These are phyloP conservation scores for Acronicta leporina DNA, from an alignment of 2,888 invertebrate genomes.

Conservation along the genomic window DNA sequence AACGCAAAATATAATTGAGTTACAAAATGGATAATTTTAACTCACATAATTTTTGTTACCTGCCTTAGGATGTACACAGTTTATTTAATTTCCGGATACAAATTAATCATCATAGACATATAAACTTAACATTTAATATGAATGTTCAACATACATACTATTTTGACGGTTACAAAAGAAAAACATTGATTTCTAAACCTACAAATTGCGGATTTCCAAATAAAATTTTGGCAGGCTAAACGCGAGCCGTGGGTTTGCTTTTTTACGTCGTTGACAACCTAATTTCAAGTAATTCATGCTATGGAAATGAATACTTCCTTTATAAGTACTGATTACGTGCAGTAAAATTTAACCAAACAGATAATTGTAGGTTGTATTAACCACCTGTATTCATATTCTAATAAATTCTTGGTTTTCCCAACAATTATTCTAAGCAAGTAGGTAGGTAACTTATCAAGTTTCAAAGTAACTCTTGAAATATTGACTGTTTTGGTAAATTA, in stretches of 20 bases:
- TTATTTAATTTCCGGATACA: too few relatives aligned
- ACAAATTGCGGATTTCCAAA: too few relatives aligned
- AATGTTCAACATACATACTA: too few relatives aligned
- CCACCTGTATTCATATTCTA: constrained; percentile 23
- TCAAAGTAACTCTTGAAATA: constrained; percentile 48
- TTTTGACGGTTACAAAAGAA: too few relatives aligned
- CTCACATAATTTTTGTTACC: too few relatives aligned
- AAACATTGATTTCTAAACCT: too few relatives aligned
- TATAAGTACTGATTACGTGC: constrained; percentile 10
- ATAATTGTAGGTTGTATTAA: constrained; percentile 14
- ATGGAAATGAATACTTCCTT: constrained; percentile 26
- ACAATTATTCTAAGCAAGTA: constrained; percentile 30
- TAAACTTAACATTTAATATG: too few relatives aligned
- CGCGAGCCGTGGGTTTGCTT: too few relatives aligned
- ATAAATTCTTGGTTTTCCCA: constrained; percentile 43
- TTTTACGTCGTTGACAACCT: constrained; percentile 1
- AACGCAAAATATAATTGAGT: background rate
- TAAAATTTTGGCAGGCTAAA: background rate
- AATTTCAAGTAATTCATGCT: background rate
- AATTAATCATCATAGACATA: too few relatives aligned
- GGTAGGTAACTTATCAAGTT: constrained; percentile 35
- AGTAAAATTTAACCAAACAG: constrained; percentile 10
- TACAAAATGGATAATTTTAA: background rate
- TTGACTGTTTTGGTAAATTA: constrained; percentile 60
- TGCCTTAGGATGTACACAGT: too few relatives aligned